Base-by-base conservation (phyloP, 1,140 invertebrate species). In the Colletes gigas region DNA sequence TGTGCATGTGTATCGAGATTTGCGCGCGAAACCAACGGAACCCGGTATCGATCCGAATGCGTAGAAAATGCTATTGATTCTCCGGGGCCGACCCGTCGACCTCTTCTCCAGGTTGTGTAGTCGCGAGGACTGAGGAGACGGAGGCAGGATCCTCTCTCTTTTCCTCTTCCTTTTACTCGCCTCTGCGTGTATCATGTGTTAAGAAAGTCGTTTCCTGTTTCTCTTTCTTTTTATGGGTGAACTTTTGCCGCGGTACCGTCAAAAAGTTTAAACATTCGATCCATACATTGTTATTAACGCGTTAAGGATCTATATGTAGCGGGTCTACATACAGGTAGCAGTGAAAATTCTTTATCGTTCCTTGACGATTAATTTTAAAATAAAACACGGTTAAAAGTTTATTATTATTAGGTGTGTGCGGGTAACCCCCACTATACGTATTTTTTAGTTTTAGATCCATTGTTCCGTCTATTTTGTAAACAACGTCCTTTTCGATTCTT, bases 41-140 rank as follows among this genome's bases (percentile, higher is more conserved):
- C 83, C 63, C 62, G 77, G 55, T 88, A 89, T 89, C 88, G 88
- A 89, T 89, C 79, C 82, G 83, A 88, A 89, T 88, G 88, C 87
- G 88, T 90, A 88, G 89, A 90, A 90, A 89, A 90, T 90, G 83
- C 85, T 90, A 90, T 90, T 90, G 89, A 90, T 90, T 90, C 82
- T 70, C 78, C 86, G 67, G 30, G 79, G 63, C 72, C 76, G 85
- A 86, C 84, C 83, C 76, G 80, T 63, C 75, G 81, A 86, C 84
- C 84, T 83, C 84, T 83, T 83, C 76, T 83, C 67, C 70, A 63
- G 69, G 72, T 79, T 79, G 21, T 65, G 52, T 39, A 73, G 59
- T 55, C 57, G 73, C 75, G 78, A 67, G 75, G 72, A 77, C 55
- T 41, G 83, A 85, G 78, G 69, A 78, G 52, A 76, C 74, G 17